Conservation (phyloP, 2,113 vertebrate species). For the Chiloscyllium plagiosum region DNA sequence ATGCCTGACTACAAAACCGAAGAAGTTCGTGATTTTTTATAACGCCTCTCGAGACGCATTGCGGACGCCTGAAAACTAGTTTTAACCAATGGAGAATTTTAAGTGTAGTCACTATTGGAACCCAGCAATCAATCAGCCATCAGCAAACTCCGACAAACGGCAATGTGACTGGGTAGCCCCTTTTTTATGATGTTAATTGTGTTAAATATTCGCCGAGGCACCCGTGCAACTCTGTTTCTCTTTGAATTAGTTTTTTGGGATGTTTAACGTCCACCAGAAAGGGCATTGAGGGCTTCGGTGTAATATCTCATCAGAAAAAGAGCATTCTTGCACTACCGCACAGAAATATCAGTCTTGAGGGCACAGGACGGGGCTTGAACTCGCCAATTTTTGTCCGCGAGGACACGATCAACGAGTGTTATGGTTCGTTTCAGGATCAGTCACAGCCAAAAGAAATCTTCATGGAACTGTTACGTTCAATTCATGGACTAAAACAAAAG, state of each 20-base stretch:
- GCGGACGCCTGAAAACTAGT: too few relatives aligned
- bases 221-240: not conserved
- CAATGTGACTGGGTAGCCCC: not conserved
- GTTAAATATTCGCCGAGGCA: not conserved
- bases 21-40: not conserved
- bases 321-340: not conserved
- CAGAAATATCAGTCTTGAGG: not conserved
- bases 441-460: not conserved
- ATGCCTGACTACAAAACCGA: not conserved
- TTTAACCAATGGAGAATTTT: too few relatives aligned
- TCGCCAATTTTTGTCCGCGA: not conserved
- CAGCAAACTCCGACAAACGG: not conserved
- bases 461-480: not conserved
- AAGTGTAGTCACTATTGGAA: not conserved
- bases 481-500: not conserved
- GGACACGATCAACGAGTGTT: not conserved
- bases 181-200: not conserved
- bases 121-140: not conserved
- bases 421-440: not conserved
- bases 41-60: not conserved
- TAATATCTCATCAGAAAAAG: not conserved
- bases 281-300: not conserved
- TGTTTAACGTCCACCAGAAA: not conserved
- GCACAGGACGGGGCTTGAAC: too few relatives aligned
- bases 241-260: not conserved